Evolutionary conservation across 2,888 invertebrate genomes (phyloP), one percentile per base, ranked within the genome.

Genomic region (Xanthorhoe designata): DNA sequence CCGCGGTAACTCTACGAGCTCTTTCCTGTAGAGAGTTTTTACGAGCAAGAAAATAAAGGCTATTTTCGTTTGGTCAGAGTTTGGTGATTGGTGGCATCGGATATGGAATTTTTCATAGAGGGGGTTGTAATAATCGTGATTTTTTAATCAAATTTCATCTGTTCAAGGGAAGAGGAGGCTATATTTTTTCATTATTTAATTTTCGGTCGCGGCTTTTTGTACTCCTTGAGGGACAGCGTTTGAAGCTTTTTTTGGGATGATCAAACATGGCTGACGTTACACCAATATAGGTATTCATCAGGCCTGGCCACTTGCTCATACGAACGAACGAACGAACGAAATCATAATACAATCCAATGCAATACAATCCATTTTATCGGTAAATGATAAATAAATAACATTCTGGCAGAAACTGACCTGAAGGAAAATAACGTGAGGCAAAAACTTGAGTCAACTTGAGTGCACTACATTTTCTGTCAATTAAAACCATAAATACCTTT

Each of bases 121-220:
- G 90, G 91, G 87, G 88, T 79, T 84, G 92, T 91, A 94, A 93
- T 94, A 93, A 94, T 94, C 94, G 94, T 94, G 94, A 94, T 94
- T 94, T 94, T 94, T 94, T 94, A 94, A 94, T 94, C 94, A 94
- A 94, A 94, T 94, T 94, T 94, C 92, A 91, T 91, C 92, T 89
- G 91, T 89, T 90, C 88, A 90, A 91, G 91, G 91, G 90, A 89
- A 90, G 91, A 91, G 90, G 85, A 83, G 89, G 90, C 89, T 90
- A 91, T 92, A 92, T 92, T 92, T 93, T 92, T 92, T 92, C 92
- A 92, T 92, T 92, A 93, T 93, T 92, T 92, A 92, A 93, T 93
- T 93, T 90, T 92, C 88, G 88, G 88, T 87, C 84, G 88, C 79
- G 86, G 88, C 75, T 80, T 87, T 88, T 89, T 81, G 86, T 88